These are phyloP conservation scores for Leistus spinibarbis DNA, from an alignment of 2,888 invertebrate species.

Conservation along the genomic window DNA sequence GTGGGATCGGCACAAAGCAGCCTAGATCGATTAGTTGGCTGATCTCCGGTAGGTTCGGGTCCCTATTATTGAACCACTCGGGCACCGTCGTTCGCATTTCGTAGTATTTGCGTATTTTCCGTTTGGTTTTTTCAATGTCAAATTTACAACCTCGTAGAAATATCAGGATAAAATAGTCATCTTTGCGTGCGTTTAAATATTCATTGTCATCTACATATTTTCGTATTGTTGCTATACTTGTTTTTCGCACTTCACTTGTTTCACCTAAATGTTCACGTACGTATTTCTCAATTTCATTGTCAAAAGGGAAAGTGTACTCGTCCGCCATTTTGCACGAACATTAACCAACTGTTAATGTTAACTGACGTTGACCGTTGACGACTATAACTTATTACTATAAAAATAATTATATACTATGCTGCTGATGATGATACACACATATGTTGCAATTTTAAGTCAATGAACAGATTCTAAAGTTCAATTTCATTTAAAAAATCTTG, in stretches of 20 bases:
- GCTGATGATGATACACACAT: not conserved
- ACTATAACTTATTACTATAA: not conserved
- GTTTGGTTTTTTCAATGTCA: slow-evolving; percentile 63
- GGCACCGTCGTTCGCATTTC: slow-evolving; percentile 61
- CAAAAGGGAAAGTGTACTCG: slow-evolving; percentile 43
- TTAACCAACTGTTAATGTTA: too few relatives aligned
- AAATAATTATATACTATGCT: not conserved
- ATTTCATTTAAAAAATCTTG: not conserved
- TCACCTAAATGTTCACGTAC: slow-evolving; percentile 50
- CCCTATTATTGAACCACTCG: slow-evolving; percentile 67
- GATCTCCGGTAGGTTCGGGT: slow-evolving; percentile 63
- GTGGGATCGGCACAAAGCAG: slow-evolving; percentile 64
- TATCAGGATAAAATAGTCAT: slow-evolving; percentile 60
- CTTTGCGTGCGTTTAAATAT: slow-evolving; percentile 55
- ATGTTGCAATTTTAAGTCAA: not conserved
- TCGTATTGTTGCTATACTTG: slow-evolving; percentile 50
- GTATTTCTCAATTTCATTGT: slow-evolving; percentile 46
- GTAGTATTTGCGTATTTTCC: slow-evolving; percentile 64
- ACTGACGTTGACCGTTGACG: not conserved
- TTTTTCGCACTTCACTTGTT: slow-evolving; percentile 48
- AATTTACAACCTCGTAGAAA: slow-evolving; percentile 69
- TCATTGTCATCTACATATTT: slow-evolving; percentile 57
- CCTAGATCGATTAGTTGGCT: slow-evolving; percentile 64
- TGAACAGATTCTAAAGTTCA: not conserved
- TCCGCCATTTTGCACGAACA: slow-evolving; percentile 2